Conservation (phyloP, 2,888 invertebrate genomes). For the Drosophila emarginata region DNA sequence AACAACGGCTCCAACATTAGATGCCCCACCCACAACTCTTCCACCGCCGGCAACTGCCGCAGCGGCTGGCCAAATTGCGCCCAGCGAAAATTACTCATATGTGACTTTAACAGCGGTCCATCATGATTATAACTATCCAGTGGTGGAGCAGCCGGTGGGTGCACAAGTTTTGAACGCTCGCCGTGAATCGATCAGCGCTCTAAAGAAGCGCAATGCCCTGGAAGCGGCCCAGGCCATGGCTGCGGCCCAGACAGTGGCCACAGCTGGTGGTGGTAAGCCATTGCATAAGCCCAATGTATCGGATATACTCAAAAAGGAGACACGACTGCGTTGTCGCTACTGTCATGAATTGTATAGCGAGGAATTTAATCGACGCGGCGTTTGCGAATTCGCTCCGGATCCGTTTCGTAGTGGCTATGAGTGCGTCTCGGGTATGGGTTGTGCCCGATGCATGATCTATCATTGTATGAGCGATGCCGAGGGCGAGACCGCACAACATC, state of each 20-base stretch:
- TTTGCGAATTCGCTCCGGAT: constrained; percentile 94
- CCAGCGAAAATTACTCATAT: constrained; percentile 90
- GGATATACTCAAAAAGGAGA: constrained; percentile 80
- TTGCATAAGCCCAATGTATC: constrained; percentile 72
- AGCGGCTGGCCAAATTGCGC: constrained; percentile 74
- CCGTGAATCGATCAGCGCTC: constrained; percentile 84
- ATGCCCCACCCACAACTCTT: constrained; percentile 39
- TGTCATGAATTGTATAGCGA: constrained; percentile 92
- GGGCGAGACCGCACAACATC: constrained; percentile 92
- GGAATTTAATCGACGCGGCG: constrained; percentile 92
- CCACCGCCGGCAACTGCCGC: constrained; percentile 43
- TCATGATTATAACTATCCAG: constrained; percentile 94
- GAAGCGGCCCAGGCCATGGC: constrained; percentile 81
- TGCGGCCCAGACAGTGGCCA: constrained; percentile 76
- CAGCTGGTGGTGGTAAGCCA: constrained; percentile 74
- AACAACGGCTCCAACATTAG: constrained; percentile 41
- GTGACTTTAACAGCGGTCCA: constrained; percentile 90
- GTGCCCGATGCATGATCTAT: constrained; percentile 94
- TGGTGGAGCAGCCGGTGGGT: constrained; percentile 82
- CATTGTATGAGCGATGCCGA: constrained; percentile 96
- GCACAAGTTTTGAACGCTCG: constrained; percentile 81
- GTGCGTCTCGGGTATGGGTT: constrained; percentile 91
- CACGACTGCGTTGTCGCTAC: constrained; percentile 85
- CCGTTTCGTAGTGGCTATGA: constrained; percentile 91
- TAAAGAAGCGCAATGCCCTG: constrained; percentile 87